Percentiles rank a stretch among this genome's conserved stretches.
Conservation (phyloP, 2,888 invertebrate species). For the Syrphus vitripennis region DNA sequence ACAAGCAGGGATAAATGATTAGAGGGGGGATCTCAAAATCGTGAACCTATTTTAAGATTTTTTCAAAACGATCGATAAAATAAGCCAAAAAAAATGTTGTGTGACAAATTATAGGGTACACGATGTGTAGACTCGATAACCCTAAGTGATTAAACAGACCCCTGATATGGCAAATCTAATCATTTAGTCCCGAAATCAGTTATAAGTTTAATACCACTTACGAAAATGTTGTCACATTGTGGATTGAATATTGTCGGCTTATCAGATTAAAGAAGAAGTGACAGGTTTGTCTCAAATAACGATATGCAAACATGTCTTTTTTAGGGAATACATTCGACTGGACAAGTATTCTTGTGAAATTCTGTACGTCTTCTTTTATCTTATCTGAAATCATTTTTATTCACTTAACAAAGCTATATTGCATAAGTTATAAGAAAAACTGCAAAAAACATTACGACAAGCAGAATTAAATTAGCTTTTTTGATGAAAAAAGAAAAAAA, state of each 20-base stretch:
- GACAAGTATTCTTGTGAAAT: not conserved
- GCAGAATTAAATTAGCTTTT: too few relatives aligned
- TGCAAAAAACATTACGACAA: too few relatives aligned
- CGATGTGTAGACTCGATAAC: conserved; percentile 1
- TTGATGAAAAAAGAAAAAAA: too few relatives aligned
- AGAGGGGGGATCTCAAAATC: not conserved
- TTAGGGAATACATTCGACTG: not conserved
- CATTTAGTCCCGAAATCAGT: conserved; percentile 1
- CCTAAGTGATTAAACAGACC: not conserved
- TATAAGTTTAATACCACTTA: not conserved
- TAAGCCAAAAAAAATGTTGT: not conserved
- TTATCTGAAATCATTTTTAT: too few relatives aligned
- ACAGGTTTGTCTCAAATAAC: not conserved
- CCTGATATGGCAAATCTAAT: not conserved
- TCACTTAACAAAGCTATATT: too few relatives aligned
- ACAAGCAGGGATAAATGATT: not conserved
- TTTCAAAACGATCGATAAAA: not conserved
- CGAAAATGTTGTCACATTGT: not conserved
- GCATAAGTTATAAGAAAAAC: too few relatives aligned
- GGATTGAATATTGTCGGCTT: not conserved
- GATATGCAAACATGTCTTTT: not conserved
- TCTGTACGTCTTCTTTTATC: too few relatives aligned
- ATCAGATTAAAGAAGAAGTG: not conserved
- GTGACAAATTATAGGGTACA: not conserved
- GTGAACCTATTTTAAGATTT: not conserved